Conservation (phyloP, 2,797 vertebrate genomes). For the Mus spretus region DNA sequence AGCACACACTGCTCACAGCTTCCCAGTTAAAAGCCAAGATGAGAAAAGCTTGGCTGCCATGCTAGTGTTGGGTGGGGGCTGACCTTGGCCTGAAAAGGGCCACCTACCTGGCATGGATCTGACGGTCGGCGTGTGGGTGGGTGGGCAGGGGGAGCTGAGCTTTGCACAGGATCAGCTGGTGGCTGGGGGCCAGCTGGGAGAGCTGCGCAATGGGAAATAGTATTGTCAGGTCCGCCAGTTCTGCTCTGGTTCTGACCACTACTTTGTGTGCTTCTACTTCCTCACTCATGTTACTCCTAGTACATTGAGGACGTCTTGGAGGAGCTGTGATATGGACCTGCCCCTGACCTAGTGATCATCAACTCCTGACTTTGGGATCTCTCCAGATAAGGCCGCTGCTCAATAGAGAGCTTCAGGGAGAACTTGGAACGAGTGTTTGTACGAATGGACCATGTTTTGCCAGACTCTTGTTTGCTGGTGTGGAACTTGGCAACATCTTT, state of each 20-base stretch:
- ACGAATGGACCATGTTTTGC: slow-evolving; percentile 87
- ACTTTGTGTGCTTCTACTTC: slow-evolving; percentile 94
- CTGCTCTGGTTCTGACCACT: slow-evolving; percentile 87
- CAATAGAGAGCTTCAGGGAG: slow-evolving; percentile 88
- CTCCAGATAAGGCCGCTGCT: slow-evolving; percentile 90
- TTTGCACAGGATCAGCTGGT: slow-evolving; percentile 93
- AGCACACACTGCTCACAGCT: slow-evolving; percentile 87
- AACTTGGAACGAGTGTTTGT: slow-evolving; percentile 90
- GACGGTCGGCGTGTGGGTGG: slow-evolving; percentile 31
- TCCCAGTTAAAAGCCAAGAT: slow-evolving; percentile 92
- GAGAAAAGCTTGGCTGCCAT: slow-evolving; percentile 69
- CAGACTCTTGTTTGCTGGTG: slow-evolving; percentile 90
- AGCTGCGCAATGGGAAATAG: slow-evolving; percentile 90
- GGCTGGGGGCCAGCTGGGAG: slow-evolving; percentile 90
- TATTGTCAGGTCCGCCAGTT: slow-evolving; percentile 93
- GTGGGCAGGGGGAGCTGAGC: slow-evolving; percentile 90
- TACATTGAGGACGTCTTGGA: slow-evolving; percentile 92
- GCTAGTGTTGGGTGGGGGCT: slow-evolving; percentile 63
- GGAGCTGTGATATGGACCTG: slow-evolving; percentile 88
- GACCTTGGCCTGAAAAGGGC: slow-evolving; percentile 61
- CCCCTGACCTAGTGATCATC: slow-evolving; percentile 93
- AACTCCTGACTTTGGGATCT: slow-evolving; percentile 96
- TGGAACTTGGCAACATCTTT: slow-evolving; percentile 95
- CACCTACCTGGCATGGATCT: slow-evolving; percentile 72
- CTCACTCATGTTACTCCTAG: slow-evolving; percentile 90